Evolutionary conservation across 2,888 invertebrate genomes (phyloP), one percentile per base, ranked within the genome.

Genomic region (Eugnorisma glareosa): DNA sequence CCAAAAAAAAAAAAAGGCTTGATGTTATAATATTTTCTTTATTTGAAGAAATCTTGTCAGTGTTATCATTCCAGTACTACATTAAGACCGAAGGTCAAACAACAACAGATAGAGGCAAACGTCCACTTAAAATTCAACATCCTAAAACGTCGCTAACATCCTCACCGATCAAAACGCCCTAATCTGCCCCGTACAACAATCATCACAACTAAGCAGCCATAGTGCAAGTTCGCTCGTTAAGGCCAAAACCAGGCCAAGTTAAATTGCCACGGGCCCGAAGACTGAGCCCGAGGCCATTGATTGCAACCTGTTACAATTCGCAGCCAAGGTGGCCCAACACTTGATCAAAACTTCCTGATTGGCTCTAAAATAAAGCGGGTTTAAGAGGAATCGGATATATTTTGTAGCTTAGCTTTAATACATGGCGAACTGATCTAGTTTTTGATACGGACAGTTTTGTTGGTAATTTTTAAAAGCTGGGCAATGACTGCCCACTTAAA

Each of bases 251-350:
- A 74, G 82, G 77, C 79, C 73, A 84, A 88, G 84, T 89, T 89
- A 84, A 81, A 87, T 88, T 87, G 75, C 86, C 69, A 37, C 35
- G 54, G 67, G 51, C 67, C 75, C 43, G 24, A 72, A 84, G 85
- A 82, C 85, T 81, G 74, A 75, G 67, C 67, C 64, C 73, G 43
- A 74, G 74, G 72, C 78, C 89, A 78, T 86, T 86, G 89, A 88
- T 88, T 88, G 87, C 84, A 87, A 87, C 89, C 84, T 84, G 82
- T 79, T 83, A 87, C 87, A 79, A 82, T 80, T 81, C 82, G 67
- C 82, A 81, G 82, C 72, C 72, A 78, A 85, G 77, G 79, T 83
- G 77, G 64, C 74, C 81, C 70, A 71, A 37, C 75, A 74, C 74
- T 87, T 79, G 82, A 81, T 79, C 73, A 79, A 84, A 88, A 88